Evolutionary conservation across 2,797 vertebrate species (phyloP).

Genomic region (Monodelphis domestica): DNA sequence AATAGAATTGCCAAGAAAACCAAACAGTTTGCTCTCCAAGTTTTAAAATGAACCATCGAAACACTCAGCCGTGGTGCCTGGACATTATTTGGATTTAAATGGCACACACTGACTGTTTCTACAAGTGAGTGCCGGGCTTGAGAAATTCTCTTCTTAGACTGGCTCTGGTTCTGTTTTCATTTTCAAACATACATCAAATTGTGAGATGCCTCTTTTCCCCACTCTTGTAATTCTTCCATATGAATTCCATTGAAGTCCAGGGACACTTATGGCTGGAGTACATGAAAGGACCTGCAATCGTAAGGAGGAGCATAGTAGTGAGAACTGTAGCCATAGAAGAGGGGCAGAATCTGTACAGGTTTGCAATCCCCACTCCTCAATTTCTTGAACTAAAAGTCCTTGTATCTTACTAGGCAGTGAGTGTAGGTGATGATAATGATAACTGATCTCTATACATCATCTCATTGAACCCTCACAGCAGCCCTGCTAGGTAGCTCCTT

Average conservation of each 20-base stretch:
- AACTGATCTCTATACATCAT: neutral
- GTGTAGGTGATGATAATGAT: neutral
- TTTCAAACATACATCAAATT: neutral
- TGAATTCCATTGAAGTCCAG: neutral
- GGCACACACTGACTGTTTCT: neutral
- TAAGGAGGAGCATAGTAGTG: neutral
- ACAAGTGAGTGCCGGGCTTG: neutral
- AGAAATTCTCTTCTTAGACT: neutral
- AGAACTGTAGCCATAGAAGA: neutral
- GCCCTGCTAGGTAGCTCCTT: neutral
- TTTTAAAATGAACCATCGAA: neutral
- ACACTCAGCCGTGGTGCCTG: neutral
- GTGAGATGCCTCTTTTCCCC: neutral
- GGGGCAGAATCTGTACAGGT: neutral
- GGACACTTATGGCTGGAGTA: neutral
- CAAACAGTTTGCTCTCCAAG: neutral
- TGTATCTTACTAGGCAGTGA: neutral
- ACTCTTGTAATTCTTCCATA: neutral
- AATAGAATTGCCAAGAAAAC: neutral
- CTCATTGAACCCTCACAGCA: neutral
- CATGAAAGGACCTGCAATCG: neutral
- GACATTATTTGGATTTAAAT: neutral
- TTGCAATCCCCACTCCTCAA: neutral
- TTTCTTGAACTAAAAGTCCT: neutral
- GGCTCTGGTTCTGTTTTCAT: neutral